Evolutionary conservation across 2,888 invertebrate species (phyloP).

Genomic region (Drosophila trichaetosa): DNA sequence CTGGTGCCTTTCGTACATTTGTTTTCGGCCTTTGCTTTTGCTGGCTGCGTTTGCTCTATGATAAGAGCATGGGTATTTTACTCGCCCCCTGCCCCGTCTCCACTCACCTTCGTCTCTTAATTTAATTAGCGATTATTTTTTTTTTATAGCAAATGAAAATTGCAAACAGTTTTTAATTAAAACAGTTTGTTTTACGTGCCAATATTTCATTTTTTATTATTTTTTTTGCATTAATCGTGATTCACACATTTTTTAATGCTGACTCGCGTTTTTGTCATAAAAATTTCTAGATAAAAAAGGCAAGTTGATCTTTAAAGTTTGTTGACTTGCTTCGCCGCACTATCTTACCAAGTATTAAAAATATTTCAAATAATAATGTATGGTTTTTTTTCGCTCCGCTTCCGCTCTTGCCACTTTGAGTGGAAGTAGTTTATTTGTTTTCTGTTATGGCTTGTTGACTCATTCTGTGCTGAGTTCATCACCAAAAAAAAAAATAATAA

Average conservation of each 20-base stretch:
- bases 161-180: slow-evolving; percentile 73
- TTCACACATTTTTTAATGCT: slow-evolving; percentile 18
- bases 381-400: not conserved
- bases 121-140: slow-evolving; percentile 64
- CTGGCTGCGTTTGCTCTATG: slow-evolving; percentile 57
- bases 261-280: not conserved
- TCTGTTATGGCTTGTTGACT: slow-evolving; percentile 21
- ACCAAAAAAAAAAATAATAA: slow-evolving; percentile 12
- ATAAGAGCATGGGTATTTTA: slow-evolving; percentile 54
- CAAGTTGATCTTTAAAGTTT: slow-evolving; percentile 57
- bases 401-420: slow-evolving; percentile 4
- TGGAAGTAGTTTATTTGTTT: slow-evolving; percentile 4
- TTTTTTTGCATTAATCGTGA: slow-evolving; percentile 47
- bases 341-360: slow-evolving; percentile 31
- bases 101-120: slow-evolving; percentile 44
- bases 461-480: slow-evolving; percentile 35
- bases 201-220: slow-evolving; percentile 43
- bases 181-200: slow-evolving; percentile 62
- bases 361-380: not conserved
- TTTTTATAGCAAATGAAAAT: slow-evolving; percentile 59
- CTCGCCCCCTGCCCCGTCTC: not conserved
- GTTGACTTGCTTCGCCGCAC: slow-evolving; percentile 39
- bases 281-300: slow-evolving; percentile 17
- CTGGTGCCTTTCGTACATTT: slow-evolving; percentile 32
- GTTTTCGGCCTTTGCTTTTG: slow-evolving; percentile 53